These are phyloP conservation scores for Prorops nasuta DNA, from an alignment of 1,140 invertebrate species.

Conservation along the genomic window DNA sequence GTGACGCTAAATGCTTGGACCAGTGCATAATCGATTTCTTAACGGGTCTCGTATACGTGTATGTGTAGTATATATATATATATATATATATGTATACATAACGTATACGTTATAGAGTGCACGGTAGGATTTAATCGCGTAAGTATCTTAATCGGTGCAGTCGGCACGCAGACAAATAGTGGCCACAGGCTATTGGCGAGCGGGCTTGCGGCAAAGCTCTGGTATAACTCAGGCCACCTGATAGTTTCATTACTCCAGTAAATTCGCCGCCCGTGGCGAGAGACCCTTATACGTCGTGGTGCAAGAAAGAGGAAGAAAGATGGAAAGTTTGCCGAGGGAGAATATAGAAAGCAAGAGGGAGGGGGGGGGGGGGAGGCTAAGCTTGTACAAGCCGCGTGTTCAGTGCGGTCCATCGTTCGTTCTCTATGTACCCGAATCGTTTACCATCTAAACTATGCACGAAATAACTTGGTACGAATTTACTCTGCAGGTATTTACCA, in stretches of 20 bases:
- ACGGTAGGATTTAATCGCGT: conserved; percentile 34
- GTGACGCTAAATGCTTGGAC: too few species aligned
- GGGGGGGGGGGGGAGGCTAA: not conserved
- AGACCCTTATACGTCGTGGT: conserved; percentile 25
- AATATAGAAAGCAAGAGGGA: conserved; percentile 8
- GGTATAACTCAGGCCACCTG: conserved; percentile 39
- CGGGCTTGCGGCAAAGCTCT: conserved; percentile 33
- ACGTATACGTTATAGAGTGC: not conserved
- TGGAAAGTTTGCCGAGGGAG: too few species aligned
- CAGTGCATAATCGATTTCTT: too few species aligned
- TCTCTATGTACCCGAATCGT: too few species aligned
- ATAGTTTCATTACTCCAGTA: conserved; percentile 42
- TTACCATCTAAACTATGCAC: too few species aligned
- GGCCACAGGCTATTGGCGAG: conserved; percentile 36
- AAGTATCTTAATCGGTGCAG: conserved; percentile 42
- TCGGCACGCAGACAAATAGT: conserved; percentile 43
- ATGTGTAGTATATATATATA: not conserved
- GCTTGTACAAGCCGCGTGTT: too few species aligned
- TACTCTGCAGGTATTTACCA: too few species aligned
- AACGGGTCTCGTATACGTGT: too few species aligned
- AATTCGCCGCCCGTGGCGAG: conserved; percentile 28
- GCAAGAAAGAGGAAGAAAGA: too few species aligned
- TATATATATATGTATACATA: not conserved
- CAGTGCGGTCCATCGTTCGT: too few species aligned
- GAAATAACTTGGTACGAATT: too few species aligned